Percentiles rank a stretch among this genome's conserved stretches.
These are phyloP conservation scores for Irena cyanogastra DNA, from an alignment of 2,113 vertebrate genomes.

Conservation along the genomic window DNA sequence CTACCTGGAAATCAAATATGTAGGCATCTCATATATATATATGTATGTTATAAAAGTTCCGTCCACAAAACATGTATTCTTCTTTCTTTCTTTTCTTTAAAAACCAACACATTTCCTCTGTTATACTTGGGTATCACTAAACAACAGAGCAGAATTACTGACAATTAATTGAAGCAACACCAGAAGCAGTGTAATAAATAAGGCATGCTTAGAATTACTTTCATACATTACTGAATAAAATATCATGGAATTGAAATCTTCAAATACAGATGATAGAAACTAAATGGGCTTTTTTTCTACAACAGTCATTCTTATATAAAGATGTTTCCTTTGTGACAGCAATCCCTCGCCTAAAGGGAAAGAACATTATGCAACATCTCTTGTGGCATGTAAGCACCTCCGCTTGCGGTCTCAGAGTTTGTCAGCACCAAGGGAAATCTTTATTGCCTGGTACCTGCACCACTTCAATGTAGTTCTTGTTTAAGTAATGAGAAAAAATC, in stretches of 20 bases:
- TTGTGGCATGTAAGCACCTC: constrained; percentile 34
- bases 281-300: not conserved
- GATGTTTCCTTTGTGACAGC: constrained; percentile 49
- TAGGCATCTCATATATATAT: not conserved
- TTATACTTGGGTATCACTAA: not conserved
- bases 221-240: not conserved
- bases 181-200: not conserved
- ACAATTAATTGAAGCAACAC: not conserved
- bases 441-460: constrained; percentile 58
- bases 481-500: constrained; percentile 68
- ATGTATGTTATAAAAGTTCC: not conserved
- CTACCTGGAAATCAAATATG: not conserved
- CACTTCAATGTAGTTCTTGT: constrained; percentile 58
- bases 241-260: not conserved
- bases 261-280: not conserved
- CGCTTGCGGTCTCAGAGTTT: constrained; percentile 33
- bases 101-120: not conserved
- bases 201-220: not conserved
- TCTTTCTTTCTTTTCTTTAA: not conserved
- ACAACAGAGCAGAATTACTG: not conserved
- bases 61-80: not conserved
- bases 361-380: constrained; percentile 31
- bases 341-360: not conserved
- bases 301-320: not conserved
- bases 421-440: constrained; percentile 57